Conservation (phyloP, 2,888 invertebrate species). For the Synanthedon tipuliformis region DNA sequence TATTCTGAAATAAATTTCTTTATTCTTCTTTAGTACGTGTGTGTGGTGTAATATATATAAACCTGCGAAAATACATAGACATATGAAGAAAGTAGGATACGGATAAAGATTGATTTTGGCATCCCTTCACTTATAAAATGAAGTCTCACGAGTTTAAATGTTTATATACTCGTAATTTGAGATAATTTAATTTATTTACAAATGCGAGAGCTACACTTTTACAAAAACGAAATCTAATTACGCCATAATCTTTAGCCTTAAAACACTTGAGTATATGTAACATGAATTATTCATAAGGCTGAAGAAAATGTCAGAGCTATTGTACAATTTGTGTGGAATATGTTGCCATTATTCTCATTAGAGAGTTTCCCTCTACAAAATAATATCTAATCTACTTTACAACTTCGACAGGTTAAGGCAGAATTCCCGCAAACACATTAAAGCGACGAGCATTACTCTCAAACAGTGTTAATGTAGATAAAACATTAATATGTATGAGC, state of each 20-base stretch:
- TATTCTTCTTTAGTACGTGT: no score
- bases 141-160: no score
- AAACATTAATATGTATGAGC: constrained; percentile 65
- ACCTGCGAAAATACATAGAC: no score
- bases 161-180: no score
- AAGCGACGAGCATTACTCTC: constrained; percentile 34
- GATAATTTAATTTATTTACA: background rate
- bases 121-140: no score
- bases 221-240: no score
- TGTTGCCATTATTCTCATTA: background rate
- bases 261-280: background rate
- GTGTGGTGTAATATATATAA: no score
- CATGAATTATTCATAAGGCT: background rate
- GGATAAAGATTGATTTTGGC: no score
- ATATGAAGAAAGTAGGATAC: no score
- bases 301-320: background rate
- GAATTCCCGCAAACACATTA: constrained; percentile 51
- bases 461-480: constrained; percentile 48
- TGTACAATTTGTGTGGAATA: background rate
- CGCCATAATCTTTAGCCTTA: background rate
- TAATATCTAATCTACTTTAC: constrained; percentile 15
- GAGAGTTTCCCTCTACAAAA: background rate
- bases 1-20: no score
- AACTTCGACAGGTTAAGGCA: constrained; percentile 44
- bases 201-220: background rate